These are phyloP conservation scores for Sinella curviseta DNA, from an alignment of 1,140 invertebrate species.

Conservation along the genomic window DNA sequence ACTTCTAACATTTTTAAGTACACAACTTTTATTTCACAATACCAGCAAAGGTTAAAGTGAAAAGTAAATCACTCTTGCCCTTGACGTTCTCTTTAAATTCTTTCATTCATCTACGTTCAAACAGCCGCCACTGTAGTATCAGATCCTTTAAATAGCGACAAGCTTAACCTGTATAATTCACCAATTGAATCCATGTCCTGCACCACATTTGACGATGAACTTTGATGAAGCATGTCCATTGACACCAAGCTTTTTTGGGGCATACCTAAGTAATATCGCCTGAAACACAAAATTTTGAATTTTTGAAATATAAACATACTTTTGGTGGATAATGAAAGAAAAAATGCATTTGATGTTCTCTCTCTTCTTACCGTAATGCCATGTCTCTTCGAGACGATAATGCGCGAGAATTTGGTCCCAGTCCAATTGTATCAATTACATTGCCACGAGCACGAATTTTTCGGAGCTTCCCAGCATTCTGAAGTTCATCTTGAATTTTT, in stretches of 20 bases:
- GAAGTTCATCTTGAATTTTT: slow-evolving; percentile 22
- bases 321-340: neutral
- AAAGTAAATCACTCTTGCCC: too few relatives aligned
- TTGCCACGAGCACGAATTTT: slow-evolving; percentile 61
- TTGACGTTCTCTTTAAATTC: too few relatives aligned
- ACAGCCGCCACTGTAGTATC: neutral
- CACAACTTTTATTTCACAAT: too few relatives aligned
- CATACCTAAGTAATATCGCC: slow-evolving; percentile 39
- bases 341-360: too few relatives aligned
- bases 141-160: slow-evolving; percentile 16
- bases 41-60: too few relatives aligned
- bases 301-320: neutral
- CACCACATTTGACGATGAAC: neutral
- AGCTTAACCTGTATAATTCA: slow-evolving; percentile 15
- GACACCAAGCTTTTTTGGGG: slow-evolving; percentile 33
- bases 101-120: too few relatives aligned
- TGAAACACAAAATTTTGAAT: slow-evolving; percentile 23
- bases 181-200: slow-evolving; percentile 22
- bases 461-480: slow-evolving; percentile 60
- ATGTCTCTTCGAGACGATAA: slow-evolving; percentile 67
- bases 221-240: slow-evolving; percentile 35
- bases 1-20: too few relatives aligned
- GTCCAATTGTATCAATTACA: slow-evolving; percentile 53
- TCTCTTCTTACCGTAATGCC: slow-evolving; percentile 55
- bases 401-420: slow-evolving; percentile 60